Evolutionary conservation across 2,113 vertebrate genomes (phyloP).

Genomic region (Scytalopus superciliaris): DNA sequence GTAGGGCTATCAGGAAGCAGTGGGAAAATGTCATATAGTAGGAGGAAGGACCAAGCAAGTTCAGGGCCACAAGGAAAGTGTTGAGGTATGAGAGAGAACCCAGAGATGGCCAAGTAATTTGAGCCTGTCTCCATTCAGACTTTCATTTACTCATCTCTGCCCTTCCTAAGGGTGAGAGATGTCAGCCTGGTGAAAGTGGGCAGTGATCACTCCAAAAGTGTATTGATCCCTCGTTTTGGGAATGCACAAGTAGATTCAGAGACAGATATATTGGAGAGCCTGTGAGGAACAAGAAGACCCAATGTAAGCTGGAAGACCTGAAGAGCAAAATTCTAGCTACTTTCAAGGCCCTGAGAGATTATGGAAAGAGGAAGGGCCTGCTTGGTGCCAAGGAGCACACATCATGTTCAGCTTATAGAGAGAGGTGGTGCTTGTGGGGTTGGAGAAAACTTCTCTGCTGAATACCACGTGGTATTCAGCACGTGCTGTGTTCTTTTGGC

Average conservation of each 20-base stretch:
- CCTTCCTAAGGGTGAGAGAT: not conserved
- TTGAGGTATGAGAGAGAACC: not conserved
- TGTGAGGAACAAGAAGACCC: not conserved
- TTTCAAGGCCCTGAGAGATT: not conserved
- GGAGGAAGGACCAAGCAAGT: not conserved
- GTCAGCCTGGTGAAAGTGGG: not conserved
- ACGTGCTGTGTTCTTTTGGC: fast-evolving
- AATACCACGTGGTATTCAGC: too few relatives aligned
- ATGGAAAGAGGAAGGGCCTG: not conserved
- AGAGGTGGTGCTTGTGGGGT: not conserved
- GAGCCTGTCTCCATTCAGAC: not conserved
- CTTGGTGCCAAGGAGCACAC: not conserved
- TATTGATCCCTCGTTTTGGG: not conserved
- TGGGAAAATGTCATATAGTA: not conserved
- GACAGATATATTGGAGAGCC: not conserved
- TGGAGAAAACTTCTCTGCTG: not conserved
- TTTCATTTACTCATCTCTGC: not conserved
- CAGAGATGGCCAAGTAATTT: not conserved
- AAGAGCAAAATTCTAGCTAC: not conserved
- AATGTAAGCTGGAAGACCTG: not conserved
- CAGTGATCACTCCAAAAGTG: not conserved
- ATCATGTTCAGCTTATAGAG: not conserved
- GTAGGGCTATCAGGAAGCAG: not conserved
- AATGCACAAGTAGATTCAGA: not conserved
- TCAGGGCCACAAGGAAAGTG: not conserved